Evolutionary conservation across 1,140 invertebrate genomes (phyloP).

Genomic region (Zaprionus capensis): DNA sequence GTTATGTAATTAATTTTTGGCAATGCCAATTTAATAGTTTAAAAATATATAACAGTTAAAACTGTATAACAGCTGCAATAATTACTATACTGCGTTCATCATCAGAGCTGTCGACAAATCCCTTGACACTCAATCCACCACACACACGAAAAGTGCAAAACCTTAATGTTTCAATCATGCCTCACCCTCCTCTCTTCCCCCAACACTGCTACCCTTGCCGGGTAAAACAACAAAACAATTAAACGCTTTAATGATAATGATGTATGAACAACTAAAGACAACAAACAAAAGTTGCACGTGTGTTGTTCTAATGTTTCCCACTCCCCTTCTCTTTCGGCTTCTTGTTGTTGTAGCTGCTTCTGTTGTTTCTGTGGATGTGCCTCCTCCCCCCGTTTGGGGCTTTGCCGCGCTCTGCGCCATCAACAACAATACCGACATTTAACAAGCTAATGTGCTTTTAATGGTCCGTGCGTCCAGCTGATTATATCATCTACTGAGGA

Average conservation of each 20-base stretch:
- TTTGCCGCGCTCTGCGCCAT: constrained; percentile 14
- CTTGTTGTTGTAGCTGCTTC: constrained; percentile 14
- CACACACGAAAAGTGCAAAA: constrained; percentile 23
- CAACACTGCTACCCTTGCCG: neutral
- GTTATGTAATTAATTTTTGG: constrained; percentile 42
- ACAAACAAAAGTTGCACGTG: constrained; percentile 72
- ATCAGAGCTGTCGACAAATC: constrained; percentile 24
- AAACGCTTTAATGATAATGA: constrained; percentile 83
- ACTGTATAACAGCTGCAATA: neutral
- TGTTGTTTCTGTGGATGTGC: constrained; percentile 23
- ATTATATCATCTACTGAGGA: constrained; percentile 58
- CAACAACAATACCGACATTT: constrained; percentile 58
- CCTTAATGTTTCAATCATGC: constrained; percentile 58
- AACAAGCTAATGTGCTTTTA: constrained; percentile 83
- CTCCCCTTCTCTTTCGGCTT: constrained; percentile 31
- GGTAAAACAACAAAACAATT: constrained; percentile 73
- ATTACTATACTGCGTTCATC: neutral
- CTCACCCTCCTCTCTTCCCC: neutral
- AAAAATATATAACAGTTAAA: neutral
- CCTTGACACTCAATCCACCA: constrained; percentile 31
- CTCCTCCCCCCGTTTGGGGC: neutral
- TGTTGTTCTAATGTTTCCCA: constrained; percentile 44
- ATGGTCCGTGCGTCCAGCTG: constrained; percentile 70
- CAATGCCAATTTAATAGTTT: neutral
- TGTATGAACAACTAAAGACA: constrained; percentile 79